Percentiles rank a stretch among this genome's conserved stretches.
phyloP scores from a whole-genome alignment of 2,797 vertebrate species.

The Pogoniulus pusillus region DNA sequence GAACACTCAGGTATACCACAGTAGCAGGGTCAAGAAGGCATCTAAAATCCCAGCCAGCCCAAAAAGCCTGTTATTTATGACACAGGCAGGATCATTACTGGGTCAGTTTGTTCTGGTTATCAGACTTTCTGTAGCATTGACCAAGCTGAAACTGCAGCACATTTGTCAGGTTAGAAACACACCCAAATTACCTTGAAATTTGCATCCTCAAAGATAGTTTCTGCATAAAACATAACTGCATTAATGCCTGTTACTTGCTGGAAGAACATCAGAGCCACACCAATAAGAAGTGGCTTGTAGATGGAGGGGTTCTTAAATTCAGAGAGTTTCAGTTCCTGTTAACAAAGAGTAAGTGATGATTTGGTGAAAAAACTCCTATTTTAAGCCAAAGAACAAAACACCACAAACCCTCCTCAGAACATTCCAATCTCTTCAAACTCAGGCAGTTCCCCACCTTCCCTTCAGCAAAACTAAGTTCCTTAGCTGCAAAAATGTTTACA shows the following conservation, averaged over 20 bases:
- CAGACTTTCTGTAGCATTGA: background rate
- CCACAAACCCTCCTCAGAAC: background rate
- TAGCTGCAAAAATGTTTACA: background rate
- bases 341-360: background rate
- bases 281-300: constrained; percentile 88
- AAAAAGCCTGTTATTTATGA: background rate
- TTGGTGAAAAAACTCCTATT: background rate
- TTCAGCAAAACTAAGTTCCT: background rate
- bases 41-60: background rate
- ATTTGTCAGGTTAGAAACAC: background rate
- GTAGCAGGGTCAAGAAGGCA: background rate
- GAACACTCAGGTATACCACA: background rate
- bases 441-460: background rate
- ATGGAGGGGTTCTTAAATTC: constrained; percentile 82
- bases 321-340: constrained; percentile 78
- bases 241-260: constrained; percentile 94
- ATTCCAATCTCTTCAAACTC: background rate
- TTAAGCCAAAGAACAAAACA: background rate
- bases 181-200: constrained; percentile 81
- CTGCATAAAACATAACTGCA: constrained; percentile 93
- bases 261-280: constrained; percentile 87
- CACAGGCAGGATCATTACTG: background rate
- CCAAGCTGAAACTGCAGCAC: background rate
- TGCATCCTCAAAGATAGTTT: constrained; percentile 90
- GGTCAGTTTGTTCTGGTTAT: background rate